Base-by-base conservation (phyloP, 2,888 invertebrate species). In the Ditula angustiorana region DNA sequence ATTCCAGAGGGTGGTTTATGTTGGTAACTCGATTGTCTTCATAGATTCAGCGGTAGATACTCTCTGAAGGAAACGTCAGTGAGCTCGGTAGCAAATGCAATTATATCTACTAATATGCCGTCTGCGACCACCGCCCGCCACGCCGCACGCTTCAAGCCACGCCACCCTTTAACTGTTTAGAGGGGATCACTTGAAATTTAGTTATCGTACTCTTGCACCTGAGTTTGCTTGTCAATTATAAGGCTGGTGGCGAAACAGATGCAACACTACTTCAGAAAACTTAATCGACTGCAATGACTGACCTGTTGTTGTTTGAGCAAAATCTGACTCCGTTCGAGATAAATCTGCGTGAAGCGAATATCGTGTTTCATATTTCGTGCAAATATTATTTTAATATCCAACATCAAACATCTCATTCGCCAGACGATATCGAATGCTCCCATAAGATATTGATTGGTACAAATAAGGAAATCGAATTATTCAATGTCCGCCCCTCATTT, bases 391-490 rank as follows among this genome's bases (percentile, higher is more conserved):
- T 64, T 46, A 53, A 59, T 53, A 59, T 58, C 52, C 76, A 75
- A 79, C 74, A 76, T 72, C 73, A 74, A 77, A 80, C 76, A 74
- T 82, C 73, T 77, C 75, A 44, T 71, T 79, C 66, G 71, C 71
- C 76, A 78, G 72, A 76, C 71, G 78, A 81, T 88, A 89, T 88
- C 83, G 80, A 76, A 83, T 86, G 87, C 80, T 85, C 83, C 86
- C 86, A 87, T 86, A 88, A 82, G 86, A 86, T 91, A 92, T 92
- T 88, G 92, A 92, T 92, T 91, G 90, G 84, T 83, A 85, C 91
- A 92, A 92, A 92, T 92, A 92, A 92, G 91, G 92, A 92, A 92
- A 92, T 92, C 89, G 83, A 92, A 92, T 92, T 92, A 92, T 91
- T 92, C 92, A 92, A 91, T 86, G 92, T 92, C 92, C 92, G 90